Evolutionary conservation across 2,888 invertebrate genomes (phyloP), one percentile per base, ranked within the genome.

Genomic region (Cosmopolites sordidus): DNA sequence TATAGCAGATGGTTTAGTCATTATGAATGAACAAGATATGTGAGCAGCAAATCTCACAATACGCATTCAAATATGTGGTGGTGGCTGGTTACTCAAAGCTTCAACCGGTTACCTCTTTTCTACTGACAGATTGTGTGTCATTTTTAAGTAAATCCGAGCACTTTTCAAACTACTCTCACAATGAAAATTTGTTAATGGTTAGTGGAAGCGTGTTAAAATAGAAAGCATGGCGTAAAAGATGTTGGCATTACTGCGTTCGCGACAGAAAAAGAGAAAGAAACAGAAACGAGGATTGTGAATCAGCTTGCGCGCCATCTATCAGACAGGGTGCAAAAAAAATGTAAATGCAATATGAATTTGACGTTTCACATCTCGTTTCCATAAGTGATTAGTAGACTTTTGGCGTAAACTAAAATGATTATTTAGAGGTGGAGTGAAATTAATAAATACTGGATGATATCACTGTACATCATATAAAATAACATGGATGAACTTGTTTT

Each of bases 331-430:
- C 54, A 43, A 37, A n/a, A n/a, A n/a, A n/a, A n/a, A n/a, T 44
- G 11, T 29, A 48, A 49, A 56, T 46, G 51, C 48, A n/a, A n/a
- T n/a, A 53, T 43, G 18, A 52, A 54, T 47, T 47, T 55, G 54
- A 60, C 49, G 58, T 61, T 58, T 57, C 61, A 59, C 59, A 59
- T 59, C 55, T 53, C 44, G 51, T 39, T 51, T 45, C 42, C 22
- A 41, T 44, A 17, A n/a, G 1, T 9, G 30, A 29, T 16, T 18
- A 42, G 1, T 33, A 39, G 9, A 39, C 12, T 15, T 39, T 39
- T 14, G 27, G 5, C 6, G 27, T 6, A 27, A 27, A 6, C 6
- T 5, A 6, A 27, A 5, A 9, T 9, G 6, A 27, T 27, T 27
- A 27, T 27, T 27, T 27, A 27, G 6, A 27, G 27, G 9, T 52